Base-by-base conservation (phyloP, 2,113 vertebrate species). In the Zonotrichia leucophrys region DNA sequence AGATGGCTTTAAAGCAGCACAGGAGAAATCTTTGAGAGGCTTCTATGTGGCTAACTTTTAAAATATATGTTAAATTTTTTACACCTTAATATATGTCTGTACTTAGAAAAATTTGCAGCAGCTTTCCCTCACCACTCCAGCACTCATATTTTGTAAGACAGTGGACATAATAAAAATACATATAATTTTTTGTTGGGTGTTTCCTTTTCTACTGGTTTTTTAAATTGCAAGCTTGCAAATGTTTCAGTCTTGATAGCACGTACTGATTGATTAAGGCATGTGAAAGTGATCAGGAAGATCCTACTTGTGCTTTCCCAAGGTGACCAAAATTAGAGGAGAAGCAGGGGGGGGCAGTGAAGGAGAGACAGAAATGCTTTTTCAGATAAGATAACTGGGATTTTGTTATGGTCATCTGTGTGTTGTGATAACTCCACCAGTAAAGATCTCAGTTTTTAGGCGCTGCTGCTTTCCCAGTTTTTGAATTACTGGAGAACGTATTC, bases 401-500 rank as follows among this genome's bases (percentile, higher is more conserved):
- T 89, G 22, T 18, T 41, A 6, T 37, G 41, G 69, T 41, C 23
- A 53, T 58, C 20, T 81, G 33, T 67, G 16, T 52, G 30, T 68
- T 89, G 56, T 64, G 44, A 15, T 91, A 76, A 70, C 20, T 94
- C n/a, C 37, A 21, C 11, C n/a, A 59, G 58, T 62, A 62, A 83
- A 84, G 73, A 64, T 68, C 37, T 82, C 18, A 2, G 7, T 10
- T 83, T 93, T 95, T 89, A 87, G 56, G n/a, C 68, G 37, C 81
- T 82, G 66, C 46, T 91, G 24, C 85, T 79, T 94, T 59, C n/a
- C 31, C 64, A 60, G 4, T 55, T 80, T 91, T 56, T 76, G 66
- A 89, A 91, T 84, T 85, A 82, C 75, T 76, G 70, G 62, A 79
- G 83, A 79, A 83, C n/a, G 33, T 84, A 81, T 41, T 92, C 77